Percentiles rank a stretch among this genome's conserved stretches.
Conservation (phyloP, 1,140 invertebrate species). For the Holotrichia oblita region DNA sequence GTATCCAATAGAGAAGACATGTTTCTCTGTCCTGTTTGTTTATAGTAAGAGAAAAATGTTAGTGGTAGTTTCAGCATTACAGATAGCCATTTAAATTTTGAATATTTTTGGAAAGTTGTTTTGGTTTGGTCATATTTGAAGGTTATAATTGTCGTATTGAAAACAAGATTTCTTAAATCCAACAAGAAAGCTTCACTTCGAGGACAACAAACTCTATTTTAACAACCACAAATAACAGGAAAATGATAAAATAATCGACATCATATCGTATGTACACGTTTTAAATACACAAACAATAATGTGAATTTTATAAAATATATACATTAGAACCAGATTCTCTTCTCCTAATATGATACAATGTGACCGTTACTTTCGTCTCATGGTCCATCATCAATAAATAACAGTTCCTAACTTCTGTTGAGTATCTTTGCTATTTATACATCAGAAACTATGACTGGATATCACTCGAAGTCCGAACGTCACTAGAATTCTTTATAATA, state of each 20-base stretch:
- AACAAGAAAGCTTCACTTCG: background rate
- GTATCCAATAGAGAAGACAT: too few species aligned
- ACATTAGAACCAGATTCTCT: slow-evolving; percentile 4
- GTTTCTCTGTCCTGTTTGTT: too few species aligned
- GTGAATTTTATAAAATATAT: slow-evolving; percentile 25
- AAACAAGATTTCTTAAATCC: too few species aligned
- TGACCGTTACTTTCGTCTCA: background rate
- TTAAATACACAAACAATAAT: slow-evolving; percentile 27
- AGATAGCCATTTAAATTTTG: too few species aligned
- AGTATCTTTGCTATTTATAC: background rate
- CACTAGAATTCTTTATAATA: slow-evolving; percentile 15
- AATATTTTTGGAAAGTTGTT: too few species aligned
- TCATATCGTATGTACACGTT: slow-evolving; percentile 6
- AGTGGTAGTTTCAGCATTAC: too few species aligned
- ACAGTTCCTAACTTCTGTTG: background rate
- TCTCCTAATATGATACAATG: slow-evolving; percentile 9
- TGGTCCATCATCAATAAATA: background rate
- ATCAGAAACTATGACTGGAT: slow-evolving; percentile 9
- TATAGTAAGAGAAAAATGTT: too few species aligned
- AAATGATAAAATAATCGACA: slow-evolving; percentile 4
- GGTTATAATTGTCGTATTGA: too few species aligned
- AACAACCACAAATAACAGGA: slow-evolving; percentile 18
- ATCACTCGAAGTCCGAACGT: background rate
- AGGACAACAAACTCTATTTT: background rate
- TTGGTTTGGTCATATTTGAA: too few species aligned